phyloP scores from a whole-genome alignment of 2,113 vertebrate genomes.

The Cisticola juncidis region DNA sequence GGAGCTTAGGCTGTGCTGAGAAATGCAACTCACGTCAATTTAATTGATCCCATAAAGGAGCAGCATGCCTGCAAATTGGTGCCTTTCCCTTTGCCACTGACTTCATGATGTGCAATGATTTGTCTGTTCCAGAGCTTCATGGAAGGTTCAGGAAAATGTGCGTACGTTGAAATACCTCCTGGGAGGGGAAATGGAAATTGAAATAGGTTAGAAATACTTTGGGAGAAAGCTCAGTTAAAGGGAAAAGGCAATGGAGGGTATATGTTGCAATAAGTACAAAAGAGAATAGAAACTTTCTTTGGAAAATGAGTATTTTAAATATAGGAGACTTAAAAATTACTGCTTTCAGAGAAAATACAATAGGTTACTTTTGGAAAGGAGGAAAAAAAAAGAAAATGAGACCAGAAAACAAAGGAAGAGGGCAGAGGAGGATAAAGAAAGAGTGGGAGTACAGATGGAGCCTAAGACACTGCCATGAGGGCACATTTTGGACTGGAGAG shows the following conservation, averaged over 20 bases:
- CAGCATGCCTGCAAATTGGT: neutral
- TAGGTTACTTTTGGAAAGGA: neutral
- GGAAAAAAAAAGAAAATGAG: neutral
- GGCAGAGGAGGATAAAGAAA: neutral
- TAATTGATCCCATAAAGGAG: neutral
- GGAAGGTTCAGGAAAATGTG: neutral
- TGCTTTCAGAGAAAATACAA: neutral
- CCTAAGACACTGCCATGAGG: accelerated
- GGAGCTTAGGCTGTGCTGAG: neutral
- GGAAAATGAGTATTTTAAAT: neutral
- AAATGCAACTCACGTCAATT: neutral
- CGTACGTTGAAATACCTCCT: neutral
- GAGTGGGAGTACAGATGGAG: neutral
- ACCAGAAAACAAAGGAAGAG: neutral
- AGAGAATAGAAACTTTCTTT: neutral
- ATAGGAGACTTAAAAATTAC: neutral
- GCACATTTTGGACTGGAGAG: neutral
- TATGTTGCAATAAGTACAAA: neutral
- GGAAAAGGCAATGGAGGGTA: neutral
- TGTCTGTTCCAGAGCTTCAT: neutral
- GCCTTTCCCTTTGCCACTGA: neutral
- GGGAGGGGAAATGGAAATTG: neutral
- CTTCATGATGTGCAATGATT: neutral
- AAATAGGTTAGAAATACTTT: neutral
- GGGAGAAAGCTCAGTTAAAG: neutral